phyloP scores from a whole-genome alignment of 2,113 vertebrate genomes.

The Amia ocellicauda region DNA sequence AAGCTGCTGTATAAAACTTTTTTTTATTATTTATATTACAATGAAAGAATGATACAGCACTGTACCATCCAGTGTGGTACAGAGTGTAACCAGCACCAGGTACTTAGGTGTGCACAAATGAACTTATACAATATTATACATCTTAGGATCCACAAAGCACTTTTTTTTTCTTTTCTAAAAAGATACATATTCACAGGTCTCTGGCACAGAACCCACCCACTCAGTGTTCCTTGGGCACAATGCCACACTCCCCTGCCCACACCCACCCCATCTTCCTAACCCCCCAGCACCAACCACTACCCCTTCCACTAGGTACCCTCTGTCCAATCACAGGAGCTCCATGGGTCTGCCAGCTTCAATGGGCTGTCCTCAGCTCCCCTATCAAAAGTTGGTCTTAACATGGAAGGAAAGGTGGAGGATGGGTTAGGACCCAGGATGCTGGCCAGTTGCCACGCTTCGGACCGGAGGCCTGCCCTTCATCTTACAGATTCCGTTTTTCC shows the following conservation, averaged over 20 bases:
- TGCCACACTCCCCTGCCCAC: conserved; percentile 1
- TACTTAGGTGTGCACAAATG: conserved; percentile 49
- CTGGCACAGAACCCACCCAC: conserved; percentile 72
- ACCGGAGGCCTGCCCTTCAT: no score
- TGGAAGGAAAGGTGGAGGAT: no score
- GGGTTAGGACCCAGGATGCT: no score
- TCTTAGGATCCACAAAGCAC: conserved; percentile 61
- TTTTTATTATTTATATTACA: conserved; percentile 82
- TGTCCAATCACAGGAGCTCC: no score
- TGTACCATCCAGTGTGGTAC: conserved; percentile 61
- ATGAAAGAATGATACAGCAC: conserved; percentile 72
- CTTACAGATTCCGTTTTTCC: no score
- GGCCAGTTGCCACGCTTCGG: no score
- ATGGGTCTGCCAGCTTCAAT: no score
- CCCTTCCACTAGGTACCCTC: no score
- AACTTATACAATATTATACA: conserved; percentile 59
- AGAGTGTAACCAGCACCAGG: conserved; percentile 61
- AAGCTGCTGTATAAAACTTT: conserved; percentile 77
- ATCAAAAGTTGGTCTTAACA: no score
- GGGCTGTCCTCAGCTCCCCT: no score
- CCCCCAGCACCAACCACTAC: not conserved
- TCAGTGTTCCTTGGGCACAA: conserved; percentile 20
- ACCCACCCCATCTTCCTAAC: not conserved
- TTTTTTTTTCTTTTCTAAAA: conserved; percentile 52
- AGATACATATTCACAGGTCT: conserved; percentile 70